A percentile compares a stretch with the other conserved stretches of the same genome.
These are phyloP conservation scores for Tipula helvola DNA, from an alignment of 2,888 invertebrate species.

Conservation along the genomic window DNA sequence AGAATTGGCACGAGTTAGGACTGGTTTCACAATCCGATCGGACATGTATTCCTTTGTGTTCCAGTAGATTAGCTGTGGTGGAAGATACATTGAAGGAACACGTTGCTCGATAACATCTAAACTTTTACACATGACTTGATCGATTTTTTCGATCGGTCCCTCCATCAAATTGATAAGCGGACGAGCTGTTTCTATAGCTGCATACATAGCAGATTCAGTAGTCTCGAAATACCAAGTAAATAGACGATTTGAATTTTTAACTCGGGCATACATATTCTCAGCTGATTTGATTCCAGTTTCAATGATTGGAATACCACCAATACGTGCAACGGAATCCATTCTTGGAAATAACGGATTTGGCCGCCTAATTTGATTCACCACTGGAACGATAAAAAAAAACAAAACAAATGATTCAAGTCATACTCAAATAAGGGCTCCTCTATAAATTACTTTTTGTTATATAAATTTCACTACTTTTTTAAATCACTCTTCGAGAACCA, in stretches of 20 bases:
- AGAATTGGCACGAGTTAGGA: slow-evolving; percentile 68
- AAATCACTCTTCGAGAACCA: background rate
- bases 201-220: slow-evolving; percentile 60
- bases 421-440: background rate
- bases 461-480: background rate
- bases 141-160: slow-evolving; percentile 57
- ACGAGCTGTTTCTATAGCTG: slow-evolving; percentile 57
- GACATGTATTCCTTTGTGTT: slow-evolving; percentile 67
- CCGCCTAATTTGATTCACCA: slow-evolving; percentile 16
- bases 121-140: slow-evolving; percentile 67
- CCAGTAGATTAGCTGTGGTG: slow-evolving; percentile 73
- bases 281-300: slow-evolving; percentile 64
- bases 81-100: slow-evolving; percentile 69
- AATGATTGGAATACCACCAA: slow-evolving; percentile 71
- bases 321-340: slow-evolving; percentile 60
- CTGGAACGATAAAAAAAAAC: background rate
- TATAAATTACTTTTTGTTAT: background rate
- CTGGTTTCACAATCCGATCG: slow-evolving; percentile 48
- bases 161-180: slow-evolving; percentile 63
- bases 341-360: slow-evolving; percentile 33
- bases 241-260: slow-evolving; percentile 64
- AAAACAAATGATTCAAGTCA: background rate
- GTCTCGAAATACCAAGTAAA: slow-evolving; percentile 63
- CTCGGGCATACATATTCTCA: slow-evolving; percentile 56
- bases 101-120: slow-evolving; percentile 74